Evolutionary conservation across 23 tunicate genomes (phyloP).

Genomic region (Phallusia fumigata): DNA sequence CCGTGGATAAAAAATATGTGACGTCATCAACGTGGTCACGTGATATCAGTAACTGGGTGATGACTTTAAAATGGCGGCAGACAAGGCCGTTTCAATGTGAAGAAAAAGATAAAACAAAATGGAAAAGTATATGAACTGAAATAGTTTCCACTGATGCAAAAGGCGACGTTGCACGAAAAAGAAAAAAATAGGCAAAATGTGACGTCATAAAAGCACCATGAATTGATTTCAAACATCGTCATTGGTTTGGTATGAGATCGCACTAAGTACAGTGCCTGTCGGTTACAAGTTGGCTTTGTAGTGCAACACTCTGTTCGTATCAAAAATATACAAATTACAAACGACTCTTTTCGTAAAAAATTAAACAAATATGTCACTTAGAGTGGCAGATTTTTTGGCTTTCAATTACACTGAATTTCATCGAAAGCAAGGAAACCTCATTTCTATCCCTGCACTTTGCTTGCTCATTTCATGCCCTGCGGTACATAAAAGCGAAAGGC

Average conservation of each 20-base stretch:
- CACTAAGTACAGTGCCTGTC: no score
- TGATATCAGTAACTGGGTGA: background rate
- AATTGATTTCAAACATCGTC: background rate
- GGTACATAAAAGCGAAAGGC: background rate
- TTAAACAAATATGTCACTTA: no score
- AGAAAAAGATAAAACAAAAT: background rate
- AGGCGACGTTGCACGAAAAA: background rate
- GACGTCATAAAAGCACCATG: background rate
- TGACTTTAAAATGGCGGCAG: background rate
- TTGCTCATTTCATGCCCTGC: background rate
- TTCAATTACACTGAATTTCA: no score
- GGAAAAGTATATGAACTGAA: conserved; percentile 4
- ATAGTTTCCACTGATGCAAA: background rate
- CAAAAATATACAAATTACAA: background rate
- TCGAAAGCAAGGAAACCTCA: no score
- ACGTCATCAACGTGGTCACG: background rate
- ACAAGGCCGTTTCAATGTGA: background rate
- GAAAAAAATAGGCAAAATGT: background rate
- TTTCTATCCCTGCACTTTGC: no score
- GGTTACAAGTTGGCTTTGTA: no score
- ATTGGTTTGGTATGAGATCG: no score
- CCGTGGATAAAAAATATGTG: no score
- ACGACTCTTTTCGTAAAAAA: no score
- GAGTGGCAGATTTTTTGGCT: no score
- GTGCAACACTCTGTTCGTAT: background rate